Percentiles rank a stretch among this genome's conserved stretches.
These are phyloP conservation scores for Oreohelix idahoensis DNA, from an alignment of 1,140 invertebrate species.

Conservation along the genomic window DNA sequence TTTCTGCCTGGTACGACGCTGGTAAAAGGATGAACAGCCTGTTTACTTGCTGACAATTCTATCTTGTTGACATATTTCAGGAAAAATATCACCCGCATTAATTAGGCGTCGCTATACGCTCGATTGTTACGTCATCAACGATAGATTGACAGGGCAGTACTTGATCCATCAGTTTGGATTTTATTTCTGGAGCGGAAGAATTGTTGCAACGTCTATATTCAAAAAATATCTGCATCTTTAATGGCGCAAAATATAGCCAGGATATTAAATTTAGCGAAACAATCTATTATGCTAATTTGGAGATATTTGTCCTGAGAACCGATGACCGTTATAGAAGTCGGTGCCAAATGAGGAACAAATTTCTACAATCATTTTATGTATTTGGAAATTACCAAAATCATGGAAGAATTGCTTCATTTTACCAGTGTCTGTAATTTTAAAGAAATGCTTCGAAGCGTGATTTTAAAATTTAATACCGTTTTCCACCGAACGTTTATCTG, in stretches of 20 bases:
- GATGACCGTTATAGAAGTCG: neutral
- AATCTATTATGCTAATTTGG: constrained; percentile 7
- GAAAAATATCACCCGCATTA: neutral
- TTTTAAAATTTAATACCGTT: too few relatives aligned
- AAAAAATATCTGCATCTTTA: neutral
- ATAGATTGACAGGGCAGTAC: neutral
- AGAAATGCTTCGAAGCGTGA: too few relatives aligned
- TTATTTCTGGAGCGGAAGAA: neutral
- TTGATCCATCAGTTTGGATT: neutral
- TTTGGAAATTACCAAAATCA: neutral
- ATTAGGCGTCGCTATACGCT: neutral
- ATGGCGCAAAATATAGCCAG: neutral
- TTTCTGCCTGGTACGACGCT: neutral
- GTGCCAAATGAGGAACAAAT: neutral
- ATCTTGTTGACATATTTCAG: neutral
- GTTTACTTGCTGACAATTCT: neutral
- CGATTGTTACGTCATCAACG: neutral
- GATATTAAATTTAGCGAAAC: constrained; percentile 1
- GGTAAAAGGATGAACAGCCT: neutral
- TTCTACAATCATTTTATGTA: neutral
- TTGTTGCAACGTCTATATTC: neutral
- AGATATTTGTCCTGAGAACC: neutral
- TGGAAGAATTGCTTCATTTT: neutral
- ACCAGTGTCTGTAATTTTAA: neutral
- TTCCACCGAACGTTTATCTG: too few relatives aligned